These are phyloP conservation scores for Himalopsyche japonica DNA, from an alignment of 2,888 invertebrate species.

Conservation along the genomic window DNA sequence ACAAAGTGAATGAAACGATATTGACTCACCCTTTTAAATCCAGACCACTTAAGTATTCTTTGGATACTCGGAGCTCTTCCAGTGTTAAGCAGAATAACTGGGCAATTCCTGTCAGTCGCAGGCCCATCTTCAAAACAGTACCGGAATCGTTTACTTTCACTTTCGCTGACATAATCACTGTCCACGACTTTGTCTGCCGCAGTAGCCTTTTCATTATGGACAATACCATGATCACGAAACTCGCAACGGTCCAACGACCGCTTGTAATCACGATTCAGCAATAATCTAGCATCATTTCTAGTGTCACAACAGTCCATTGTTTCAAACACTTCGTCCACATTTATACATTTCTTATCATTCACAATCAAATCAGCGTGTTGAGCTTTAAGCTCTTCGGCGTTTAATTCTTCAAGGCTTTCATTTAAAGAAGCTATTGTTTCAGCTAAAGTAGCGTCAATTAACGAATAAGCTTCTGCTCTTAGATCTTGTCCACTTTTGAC, in stretches of 20 bases:
- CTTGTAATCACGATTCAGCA: not conserved
- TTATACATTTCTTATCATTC: not conserved
- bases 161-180: not conserved
- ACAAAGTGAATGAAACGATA: too few species aligned
- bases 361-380: not conserved
- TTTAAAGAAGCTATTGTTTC: constrained; percentile 30
- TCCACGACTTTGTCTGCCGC: not conserved
- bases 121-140: constrained; percentile 44
- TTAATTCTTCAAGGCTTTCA: constrained; percentile 24
- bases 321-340: constrained; percentile 5
- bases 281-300: not conserved
- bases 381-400: not conserved
- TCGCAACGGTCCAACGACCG: not conserved
- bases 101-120: constrained; percentile 41
- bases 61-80: constrained; percentile 59
- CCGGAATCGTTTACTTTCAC: constrained; percentile 7
- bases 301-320: not conserved
- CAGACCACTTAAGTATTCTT: constrained; percentile 61
- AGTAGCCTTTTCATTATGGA: not conserved
- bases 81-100: constrained; percentile 58
- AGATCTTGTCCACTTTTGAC: constrained; percentile 26
- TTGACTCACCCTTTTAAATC: constrained; percentile 60
- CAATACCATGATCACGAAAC: not conserved
- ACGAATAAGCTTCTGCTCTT: constrained; percentile 18
- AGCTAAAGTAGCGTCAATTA: constrained; percentile 33